These are phyloP conservation scores for Uloborus diversus DNA, from an alignment of 1,140 invertebrate genomes.

Conservation along the genomic window DNA sequence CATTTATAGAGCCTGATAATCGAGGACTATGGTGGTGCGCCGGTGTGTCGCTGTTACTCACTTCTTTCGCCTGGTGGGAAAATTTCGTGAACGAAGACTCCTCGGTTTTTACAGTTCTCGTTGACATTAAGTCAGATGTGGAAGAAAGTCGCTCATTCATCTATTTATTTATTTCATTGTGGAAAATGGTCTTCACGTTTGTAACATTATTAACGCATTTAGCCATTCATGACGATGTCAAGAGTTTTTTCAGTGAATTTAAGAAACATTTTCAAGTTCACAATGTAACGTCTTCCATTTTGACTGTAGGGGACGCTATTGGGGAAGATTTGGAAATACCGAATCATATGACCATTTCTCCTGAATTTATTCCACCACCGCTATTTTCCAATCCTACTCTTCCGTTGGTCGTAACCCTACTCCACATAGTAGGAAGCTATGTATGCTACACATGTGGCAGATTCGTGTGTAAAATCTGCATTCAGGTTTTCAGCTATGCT, in stretches of 20 bases:
- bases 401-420: slow-evolving; percentile 78
- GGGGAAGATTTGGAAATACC: background rate
- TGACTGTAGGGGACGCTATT: no score
- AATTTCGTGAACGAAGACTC: slow-evolving; percentile 82
- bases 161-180: slow-evolving; percentile 86
- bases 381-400: background rate
- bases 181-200: slow-evolving; percentile 86
- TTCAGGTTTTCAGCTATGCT: slow-evolving; percentile 95
- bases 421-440: slow-evolving; percentile 84
- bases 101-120: slow-evolving; percentile 67
- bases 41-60: slow-evolving; percentile 81
- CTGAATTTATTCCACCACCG: background rate
- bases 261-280: slow-evolving; percentile 75
- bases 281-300: background rate
- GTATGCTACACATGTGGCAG: slow-evolving; percentile 90
- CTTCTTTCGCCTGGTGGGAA: slow-evolving; percentile 96
- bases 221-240: slow-evolving; percentile 76
- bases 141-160: slow-evolving; percentile 83
- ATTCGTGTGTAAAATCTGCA: slow-evolving; percentile 96
- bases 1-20: slow-evolving; percentile 61
- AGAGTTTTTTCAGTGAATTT: slow-evolving; percentile 80
- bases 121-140: slow-evolving; percentile 81
- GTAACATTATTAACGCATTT: slow-evolving; percentile 73
- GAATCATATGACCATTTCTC: background rate
- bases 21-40: slow-evolving; percentile 77